A percentile compares a stretch with the other conserved stretches of the same genome.
Evolutionary conservation across 2,888 invertebrate species (phyloP).

Genomic region (Strigamia crassipes): DNA sequence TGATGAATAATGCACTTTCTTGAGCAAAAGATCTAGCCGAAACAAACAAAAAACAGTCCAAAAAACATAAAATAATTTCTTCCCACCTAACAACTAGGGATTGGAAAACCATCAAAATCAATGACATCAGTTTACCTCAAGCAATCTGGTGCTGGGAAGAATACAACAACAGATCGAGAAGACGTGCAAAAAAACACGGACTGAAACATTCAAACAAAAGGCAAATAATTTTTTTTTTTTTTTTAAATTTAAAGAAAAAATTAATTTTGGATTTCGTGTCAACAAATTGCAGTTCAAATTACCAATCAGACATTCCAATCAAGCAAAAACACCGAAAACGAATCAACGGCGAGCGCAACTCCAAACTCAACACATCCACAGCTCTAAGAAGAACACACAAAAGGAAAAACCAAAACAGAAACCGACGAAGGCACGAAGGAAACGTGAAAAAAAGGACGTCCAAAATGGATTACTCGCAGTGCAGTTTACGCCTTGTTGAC

Average conservation of each 20-base stretch:
- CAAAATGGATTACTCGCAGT: conserved; percentile 50
- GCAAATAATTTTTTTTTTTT: not conserved
- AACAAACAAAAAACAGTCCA: too few relatives aligned
- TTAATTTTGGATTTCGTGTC: too few relatives aligned
- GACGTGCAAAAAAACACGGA: not conserved
- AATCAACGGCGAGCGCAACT: not conserved
- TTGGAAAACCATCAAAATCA: conserved; percentile 83
- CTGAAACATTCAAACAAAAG: not conserved
- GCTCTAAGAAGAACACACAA: conserved; percentile 22
- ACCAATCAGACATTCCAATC: conserved; percentile 1
- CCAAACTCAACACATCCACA: not conserved
- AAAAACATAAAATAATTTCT: too few relatives aligned
- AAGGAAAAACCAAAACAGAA: conserved; percentile 45
- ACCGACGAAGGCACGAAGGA: conserved; percentile 44
- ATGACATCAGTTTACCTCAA: conserved; percentile 79
- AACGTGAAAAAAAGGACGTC: not conserved
- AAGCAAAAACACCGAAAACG: not conserved
- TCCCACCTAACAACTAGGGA: too few relatives aligned
- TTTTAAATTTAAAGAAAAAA: too few relatives aligned
- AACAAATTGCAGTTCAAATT: not conserved
- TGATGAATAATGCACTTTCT: too few relatives aligned
- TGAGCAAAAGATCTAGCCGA: too few relatives aligned
- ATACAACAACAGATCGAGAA: conserved; percentile 20
- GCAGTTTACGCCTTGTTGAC: conserved; percentile 76
- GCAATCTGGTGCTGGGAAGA: conserved; percentile 83